A percentile compares a stretch with the other conserved stretches of the same genome.
Conservation (phyloP, 2,797 vertebrate genomes). For the Artibeus jamaicensis region DNA sequence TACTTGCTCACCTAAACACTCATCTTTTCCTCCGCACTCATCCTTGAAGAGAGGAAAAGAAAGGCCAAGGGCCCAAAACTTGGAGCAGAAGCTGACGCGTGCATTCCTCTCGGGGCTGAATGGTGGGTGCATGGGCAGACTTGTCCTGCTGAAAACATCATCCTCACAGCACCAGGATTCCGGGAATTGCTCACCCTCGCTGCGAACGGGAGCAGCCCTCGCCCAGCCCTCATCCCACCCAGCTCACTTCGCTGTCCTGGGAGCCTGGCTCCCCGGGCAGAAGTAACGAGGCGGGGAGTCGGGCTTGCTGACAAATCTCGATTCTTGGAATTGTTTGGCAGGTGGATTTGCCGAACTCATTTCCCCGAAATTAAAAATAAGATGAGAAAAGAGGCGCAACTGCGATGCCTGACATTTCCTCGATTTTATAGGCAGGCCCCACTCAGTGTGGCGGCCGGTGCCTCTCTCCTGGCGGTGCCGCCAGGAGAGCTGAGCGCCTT, state of each 20-base stretch:
- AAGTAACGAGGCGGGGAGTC: neutral
- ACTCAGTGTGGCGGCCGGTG: neutral
- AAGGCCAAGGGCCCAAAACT: accelerated
- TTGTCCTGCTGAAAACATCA: neutral
- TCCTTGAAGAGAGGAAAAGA: neutral
- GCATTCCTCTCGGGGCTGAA: neutral
- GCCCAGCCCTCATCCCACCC: neutral
- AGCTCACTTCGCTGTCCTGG: neutral
- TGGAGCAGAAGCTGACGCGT: no score
- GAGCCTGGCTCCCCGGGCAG: neutral
- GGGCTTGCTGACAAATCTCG: neutral
- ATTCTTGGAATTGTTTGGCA: conserved; percentile 67
- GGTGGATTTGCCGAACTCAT: conserved; percentile 57
- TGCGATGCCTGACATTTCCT: neutral
- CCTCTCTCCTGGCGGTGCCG: accelerated
- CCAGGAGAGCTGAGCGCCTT: accelerated
- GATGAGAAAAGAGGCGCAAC: neutral
- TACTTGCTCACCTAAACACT: neutral
- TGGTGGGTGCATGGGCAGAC: neutral
- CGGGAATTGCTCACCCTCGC: conserved; percentile 26
- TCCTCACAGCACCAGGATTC: conserved; percentile 21
- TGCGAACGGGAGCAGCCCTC: neutral
- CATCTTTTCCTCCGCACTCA: neutral
- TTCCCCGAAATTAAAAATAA: conserved; percentile 28
- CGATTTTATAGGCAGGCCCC: neutral